Conservation (phyloP, 2,113 vertebrate genomes). For the Tor tambroides region DNA sequence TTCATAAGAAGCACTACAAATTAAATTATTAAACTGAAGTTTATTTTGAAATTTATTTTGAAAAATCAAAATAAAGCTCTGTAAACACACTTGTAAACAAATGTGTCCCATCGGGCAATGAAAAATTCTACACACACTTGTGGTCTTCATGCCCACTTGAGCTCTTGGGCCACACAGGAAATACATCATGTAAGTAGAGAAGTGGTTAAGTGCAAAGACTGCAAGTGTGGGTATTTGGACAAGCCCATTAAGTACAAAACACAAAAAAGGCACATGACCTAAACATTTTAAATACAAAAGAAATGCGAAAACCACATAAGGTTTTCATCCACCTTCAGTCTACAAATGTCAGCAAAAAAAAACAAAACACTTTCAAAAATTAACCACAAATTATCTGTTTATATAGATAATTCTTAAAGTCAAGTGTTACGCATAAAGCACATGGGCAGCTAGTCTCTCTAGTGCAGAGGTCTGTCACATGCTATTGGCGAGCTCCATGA, state of each 20-base stretch:
- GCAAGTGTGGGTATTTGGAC: too few relatives aligned
- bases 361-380: not conserved
- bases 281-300: not conserved
- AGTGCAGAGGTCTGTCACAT: conserved; percentile 28
- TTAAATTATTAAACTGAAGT: too few relatives aligned
- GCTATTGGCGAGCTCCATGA: not conserved
- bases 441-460: not conserved
- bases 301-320: not conserved
- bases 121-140: too few relatives aligned
- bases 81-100: too few relatives aligned
- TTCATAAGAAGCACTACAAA: too few relatives aligned
- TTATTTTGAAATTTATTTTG: too few relatives aligned
- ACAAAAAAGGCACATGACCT: not conserved
- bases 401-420: not conserved
- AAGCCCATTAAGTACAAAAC: not conserved
- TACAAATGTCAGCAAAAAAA: not conserved
- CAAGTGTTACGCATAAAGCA: not conserved
- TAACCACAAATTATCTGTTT: not conserved
- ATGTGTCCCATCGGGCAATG: too few relatives aligned
- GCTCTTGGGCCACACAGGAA: too few relatives aligned
- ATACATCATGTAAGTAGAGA: too few relatives aligned
- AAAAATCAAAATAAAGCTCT: too few relatives aligned
- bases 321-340: not conserved
- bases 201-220: too few relatives aligned
- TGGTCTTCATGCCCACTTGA: too few relatives aligned